Percentiles rank a stretch among this genome's conserved stretches.
These are phyloP conservation scores for Cervus canadensis DNA, from an alignment of 2,113 vertebrate genomes.

Conservation along the genomic window DNA sequence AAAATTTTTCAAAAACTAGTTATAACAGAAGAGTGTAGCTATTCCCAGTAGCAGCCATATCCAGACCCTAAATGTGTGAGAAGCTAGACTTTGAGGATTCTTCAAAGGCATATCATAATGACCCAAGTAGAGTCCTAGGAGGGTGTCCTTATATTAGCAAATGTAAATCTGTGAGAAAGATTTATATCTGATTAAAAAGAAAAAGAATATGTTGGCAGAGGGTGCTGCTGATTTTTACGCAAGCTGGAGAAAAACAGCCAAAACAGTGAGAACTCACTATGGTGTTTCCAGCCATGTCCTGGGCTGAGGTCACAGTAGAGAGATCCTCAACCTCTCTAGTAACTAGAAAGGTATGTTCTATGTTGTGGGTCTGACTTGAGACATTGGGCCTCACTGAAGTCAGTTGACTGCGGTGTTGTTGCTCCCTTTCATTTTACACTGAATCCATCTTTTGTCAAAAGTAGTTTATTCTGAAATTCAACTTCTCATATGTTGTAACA, in stretches of 20 bases:
- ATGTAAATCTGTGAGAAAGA: background rate
- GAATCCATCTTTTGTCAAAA: background rate
- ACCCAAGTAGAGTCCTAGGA: background rate
- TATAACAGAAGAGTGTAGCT: background rate
- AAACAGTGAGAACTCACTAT: background rate
- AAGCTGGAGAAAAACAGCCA: background rate
- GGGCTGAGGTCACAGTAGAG: background rate
- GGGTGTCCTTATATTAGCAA: background rate
- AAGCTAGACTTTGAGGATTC: background rate
- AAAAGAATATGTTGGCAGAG: background rate
- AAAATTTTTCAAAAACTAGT: background rate
- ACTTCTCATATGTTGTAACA: background rate
- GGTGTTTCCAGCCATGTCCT: background rate
- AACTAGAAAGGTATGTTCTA: background rate
- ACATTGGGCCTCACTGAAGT: background rate
- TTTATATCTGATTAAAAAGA: background rate
- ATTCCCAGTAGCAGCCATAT: background rate
- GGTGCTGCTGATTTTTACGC: background rate
- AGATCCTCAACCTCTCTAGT: background rate
- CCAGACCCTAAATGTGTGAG: background rate
- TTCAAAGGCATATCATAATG: background rate
- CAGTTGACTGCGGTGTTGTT: background rate
- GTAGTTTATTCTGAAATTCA: slow-evolving; percentile 9
- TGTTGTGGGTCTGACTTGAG: background rate
- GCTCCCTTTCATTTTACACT: background rate